Base-by-base conservation (phyloP, 2,113 vertebrate genomes). In the Pedetes capensis region DNA sequence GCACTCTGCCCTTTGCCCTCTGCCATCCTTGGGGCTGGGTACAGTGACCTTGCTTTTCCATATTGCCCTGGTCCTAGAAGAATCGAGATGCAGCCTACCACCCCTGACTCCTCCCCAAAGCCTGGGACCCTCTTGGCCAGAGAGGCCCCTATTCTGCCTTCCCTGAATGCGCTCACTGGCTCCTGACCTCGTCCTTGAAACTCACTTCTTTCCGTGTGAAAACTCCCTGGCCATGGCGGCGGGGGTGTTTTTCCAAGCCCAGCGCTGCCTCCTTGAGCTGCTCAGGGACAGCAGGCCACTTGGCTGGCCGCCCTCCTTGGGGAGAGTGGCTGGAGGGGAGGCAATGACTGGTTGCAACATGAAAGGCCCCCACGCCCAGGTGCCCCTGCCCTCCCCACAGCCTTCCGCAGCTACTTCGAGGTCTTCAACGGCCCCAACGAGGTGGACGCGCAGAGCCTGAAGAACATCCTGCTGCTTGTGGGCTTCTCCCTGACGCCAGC, bases 341-440 rank as follows among this genome's bases (percentile, higher is more conserved):
- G 23, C n/a, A n/a, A n/a, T n/a, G n/a, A n/a, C n/a, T n/a, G n/a
- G n/a, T n/a, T n/a, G n/a, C n/a, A n/a, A n/a, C n/a, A n/a, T n/a
- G n/a, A n/a, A n/a, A 9, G 8, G 2, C 32, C 39, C 84, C 7
- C 17, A 3, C 10, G 2, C 71, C 9, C 23, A 12, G 2, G 0
- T 34, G 5, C 55, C 44, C 13, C 34, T 7, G 0, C 14, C 47
- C 34, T 42, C 64, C 29, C 27, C 2, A 4, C 92, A 97, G 97
- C 97, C 89, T 97, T 97, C 92, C 92, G 47, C 80, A 97, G 93
- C 34, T 97, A 97, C 89, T 97, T 97, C 13, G 96, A 97, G 49
- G 49, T 97, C 90, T 95, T 97, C 84, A 92, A 32, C 0, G 93
- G 95, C 25, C 92, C 86, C 0, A 95, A 84, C 0, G 89, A 96